These are phyloP conservation scores for Scyliorhinus canicula DNA, from an alignment of 2,797 vertebrate genomes.

Conservation along the genomic window DNA sequence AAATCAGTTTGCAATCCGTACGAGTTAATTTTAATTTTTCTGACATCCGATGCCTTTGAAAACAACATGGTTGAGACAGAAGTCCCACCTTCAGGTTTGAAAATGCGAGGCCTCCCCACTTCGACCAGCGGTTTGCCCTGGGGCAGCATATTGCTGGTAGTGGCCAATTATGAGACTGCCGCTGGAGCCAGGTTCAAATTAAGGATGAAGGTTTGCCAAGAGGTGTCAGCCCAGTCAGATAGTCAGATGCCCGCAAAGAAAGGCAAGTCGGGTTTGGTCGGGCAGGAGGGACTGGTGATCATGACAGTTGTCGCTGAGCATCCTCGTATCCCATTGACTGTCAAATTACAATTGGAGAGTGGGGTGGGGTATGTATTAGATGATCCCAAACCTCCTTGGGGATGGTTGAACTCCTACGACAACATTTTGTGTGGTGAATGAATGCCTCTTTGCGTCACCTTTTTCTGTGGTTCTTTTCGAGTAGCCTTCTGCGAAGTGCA, in stretches of 20 bases:
- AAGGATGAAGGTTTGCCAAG: not conserved
- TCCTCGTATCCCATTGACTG: not conserved
- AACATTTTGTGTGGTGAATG: not conserved
- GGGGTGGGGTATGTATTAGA: too few relatives aligned
- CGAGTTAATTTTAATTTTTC: not conserved
- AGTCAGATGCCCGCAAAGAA: too few relatives aligned
- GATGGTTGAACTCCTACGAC: not conserved
- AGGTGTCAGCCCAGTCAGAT: too few relatives aligned
- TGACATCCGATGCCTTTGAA: not conserved
- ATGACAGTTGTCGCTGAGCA: too few relatives aligned
- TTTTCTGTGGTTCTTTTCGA: constrained; percentile 66
- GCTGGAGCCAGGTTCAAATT: not conserved
- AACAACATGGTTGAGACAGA: not conserved
- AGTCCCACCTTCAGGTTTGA: not conserved
- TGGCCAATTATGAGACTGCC: not conserved
- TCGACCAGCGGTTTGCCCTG: too few relatives aligned
- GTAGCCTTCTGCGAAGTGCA: constrained; percentile 60
- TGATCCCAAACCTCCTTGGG: too few relatives aligned
- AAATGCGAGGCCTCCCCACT: not conserved
- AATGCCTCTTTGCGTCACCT: constrained; percentile 57
- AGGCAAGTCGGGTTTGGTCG: too few relatives aligned
- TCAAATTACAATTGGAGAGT: not conserved
- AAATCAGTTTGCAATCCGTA: not conserved
- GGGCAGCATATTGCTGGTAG: not conserved
- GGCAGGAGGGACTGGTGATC: too few relatives aligned